Percentiles rank a stretch among this genome's conserved stretches.
Evolutionary conservation across 2,797 vertebrate genomes (phyloP).

Genomic region (Manis crassicaudata): DNA sequence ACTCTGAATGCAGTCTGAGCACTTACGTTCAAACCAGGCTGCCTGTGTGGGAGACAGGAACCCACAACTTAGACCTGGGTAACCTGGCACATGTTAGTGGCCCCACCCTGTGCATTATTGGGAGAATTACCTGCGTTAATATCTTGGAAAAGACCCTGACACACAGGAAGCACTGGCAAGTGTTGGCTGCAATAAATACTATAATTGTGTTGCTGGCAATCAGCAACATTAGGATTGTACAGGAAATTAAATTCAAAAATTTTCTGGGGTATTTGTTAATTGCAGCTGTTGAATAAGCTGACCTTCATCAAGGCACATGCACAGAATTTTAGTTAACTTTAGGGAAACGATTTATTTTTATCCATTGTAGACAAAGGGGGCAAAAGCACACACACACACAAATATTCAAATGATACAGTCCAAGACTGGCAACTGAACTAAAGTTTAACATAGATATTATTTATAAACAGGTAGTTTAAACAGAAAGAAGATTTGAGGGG

Average conservation of each 20-base stretch:
- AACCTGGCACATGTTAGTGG: neutral
- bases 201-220: neutral
- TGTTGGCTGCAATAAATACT: neutral
- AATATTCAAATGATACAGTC: neutral
- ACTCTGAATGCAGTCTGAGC: neutral
- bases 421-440: neutral
- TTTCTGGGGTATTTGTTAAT: neutral
- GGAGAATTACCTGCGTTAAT: neutral
- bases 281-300: neutral
- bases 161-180: neutral
- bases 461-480: slow-evolving; percentile 29
- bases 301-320: neutral
- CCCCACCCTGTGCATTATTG: neutral
- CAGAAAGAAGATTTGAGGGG: neutral
- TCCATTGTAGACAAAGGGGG: neutral
- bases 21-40: neutral
- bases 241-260: neutral
- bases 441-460: neutral
- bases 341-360: neutral
- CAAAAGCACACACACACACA: neutral
- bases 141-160: neutral
- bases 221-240: neutral
- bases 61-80: neutral
- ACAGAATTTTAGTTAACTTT: neutral
- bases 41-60: neutral